A percentile compares a stretch with the other conserved stretches of the same genome.
These are phyloP conservation scores for Pollenia labialis DNA, from an alignment of 2,888 invertebrate genomes.

Conservation along the genomic window DNA sequence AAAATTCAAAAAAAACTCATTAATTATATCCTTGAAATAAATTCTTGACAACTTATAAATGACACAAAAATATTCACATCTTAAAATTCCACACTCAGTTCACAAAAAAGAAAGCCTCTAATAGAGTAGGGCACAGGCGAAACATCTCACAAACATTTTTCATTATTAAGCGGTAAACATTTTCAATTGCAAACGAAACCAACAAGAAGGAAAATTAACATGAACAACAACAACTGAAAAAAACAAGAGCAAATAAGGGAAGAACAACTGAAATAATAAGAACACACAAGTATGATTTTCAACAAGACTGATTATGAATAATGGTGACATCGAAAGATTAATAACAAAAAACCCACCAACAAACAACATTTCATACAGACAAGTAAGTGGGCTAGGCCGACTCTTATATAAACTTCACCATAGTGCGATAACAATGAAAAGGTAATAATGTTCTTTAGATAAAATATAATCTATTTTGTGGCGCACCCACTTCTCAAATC, in stretches of 20 bases:
- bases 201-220: neutral
- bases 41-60: too few relatives aligned
- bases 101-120: neutral
- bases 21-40: too few relatives aligned
- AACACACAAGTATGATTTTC: constrained; percentile 62
- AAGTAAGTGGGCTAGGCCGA: too few relatives aligned
- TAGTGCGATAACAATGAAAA: too few relatives aligned
- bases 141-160: constrained; percentile 37
- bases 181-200: constrained; percentile 40
- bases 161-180: constrained; percentile 42
- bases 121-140: neutral
- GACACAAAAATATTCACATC: neutral
- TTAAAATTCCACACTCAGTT: neutral
- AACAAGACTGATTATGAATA: constrained; percentile 68
- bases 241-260: constrained; percentile 20
- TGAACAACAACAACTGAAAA: neutral
- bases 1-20: too few relatives aligned
- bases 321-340: constrained; percentile 63
- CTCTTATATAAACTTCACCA: too few relatives aligned
- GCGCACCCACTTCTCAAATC: too few relatives aligned
- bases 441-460: too few relatives aligned
- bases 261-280: constrained; percentile 34
- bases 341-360: constrained; percentile 46
- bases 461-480: too few relatives aligned
- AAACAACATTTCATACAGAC: neutral